A percentile compares a stretch with the other conserved stretches of the same genome.
Conservation (phyloP, 2,113 vertebrate genomes). For the Phyllostomus hastatus region DNA sequence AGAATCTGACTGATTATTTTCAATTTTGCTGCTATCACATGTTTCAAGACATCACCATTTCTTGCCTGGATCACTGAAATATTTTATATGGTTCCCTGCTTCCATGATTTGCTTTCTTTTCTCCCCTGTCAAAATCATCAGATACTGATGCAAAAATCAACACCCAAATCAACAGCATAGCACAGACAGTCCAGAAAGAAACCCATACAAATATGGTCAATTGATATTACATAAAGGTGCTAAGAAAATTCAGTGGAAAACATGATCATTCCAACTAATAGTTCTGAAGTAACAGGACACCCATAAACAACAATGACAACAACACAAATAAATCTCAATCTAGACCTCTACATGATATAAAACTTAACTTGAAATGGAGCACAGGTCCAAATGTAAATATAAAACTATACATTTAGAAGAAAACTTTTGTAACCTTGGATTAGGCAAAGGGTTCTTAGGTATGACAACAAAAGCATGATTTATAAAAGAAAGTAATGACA, state of each 20-base stretch:
- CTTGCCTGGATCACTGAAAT: not conserved
- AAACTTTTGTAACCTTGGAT: not conserved
- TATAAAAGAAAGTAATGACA: not conserved
- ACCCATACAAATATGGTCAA: not conserved
- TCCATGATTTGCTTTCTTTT: not conserved
- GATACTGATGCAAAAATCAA: not conserved
- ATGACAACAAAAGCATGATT: too few species aligned
- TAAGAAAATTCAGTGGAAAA: not conserved
- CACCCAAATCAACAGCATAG: not conserved
- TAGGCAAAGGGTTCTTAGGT: not conserved
- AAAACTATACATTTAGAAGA: not conserved
- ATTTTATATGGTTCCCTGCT: not conserved
- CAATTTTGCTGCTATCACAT: not conserved
- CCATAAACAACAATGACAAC: not conserved
- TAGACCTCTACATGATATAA: not conserved
- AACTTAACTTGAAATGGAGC: not conserved
- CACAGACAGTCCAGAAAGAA: not conserved
- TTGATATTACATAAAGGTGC: not conserved
- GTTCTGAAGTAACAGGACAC: not conserved
- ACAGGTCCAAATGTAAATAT: not conserved
- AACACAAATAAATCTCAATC: not conserved
- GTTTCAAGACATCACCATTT: not conserved
- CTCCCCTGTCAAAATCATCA: not conserved
- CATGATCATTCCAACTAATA: not conserved
- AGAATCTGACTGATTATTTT: not conserved